Evolutionary conservation across 2,888 invertebrate genomes (phyloP).

Genomic region (Pollenia angustigena): DNA sequence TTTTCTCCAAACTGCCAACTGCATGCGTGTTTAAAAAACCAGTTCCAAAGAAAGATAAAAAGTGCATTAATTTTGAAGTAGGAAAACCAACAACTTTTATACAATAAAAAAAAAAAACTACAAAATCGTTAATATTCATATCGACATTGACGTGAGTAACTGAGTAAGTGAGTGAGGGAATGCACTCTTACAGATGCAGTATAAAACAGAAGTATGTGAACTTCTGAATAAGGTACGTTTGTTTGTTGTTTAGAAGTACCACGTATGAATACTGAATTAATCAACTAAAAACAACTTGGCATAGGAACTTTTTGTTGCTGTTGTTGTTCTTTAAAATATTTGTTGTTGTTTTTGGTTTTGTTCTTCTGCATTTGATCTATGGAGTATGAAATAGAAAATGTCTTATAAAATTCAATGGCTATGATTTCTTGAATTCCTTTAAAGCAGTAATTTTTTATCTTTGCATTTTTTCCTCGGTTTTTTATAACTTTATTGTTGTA

Average conservation of each 20-base stretch:
- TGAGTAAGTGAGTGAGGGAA: conserved; percentile 56
- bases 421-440: conserved; percentile 63
- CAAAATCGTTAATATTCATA: conserved; percentile 70
- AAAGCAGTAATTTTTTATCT: conserved; percentile 28
- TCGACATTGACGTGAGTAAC: conserved; percentile 65
- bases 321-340: not conserved
- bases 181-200: conserved; percentile 25
- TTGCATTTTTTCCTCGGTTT: conserved; percentile 5
- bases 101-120: conserved; percentile 27
- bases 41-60: conserved; percentile 56
- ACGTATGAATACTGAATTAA: conserved; percentile 38
- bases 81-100: conserved; percentile 36
- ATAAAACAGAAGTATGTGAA: conserved; percentile 18
- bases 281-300: conserved; percentile 41
- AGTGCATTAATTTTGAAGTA: conserved; percentile 25
- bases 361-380: conserved; percentile 15
- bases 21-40: conserved; percentile 59
- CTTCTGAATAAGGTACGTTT: conserved; percentile 37
- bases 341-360: not conserved
- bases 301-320: not conserved
- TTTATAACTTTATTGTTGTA: not conserved
- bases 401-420: conserved; percentile 52
- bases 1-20: conserved; percentile 4
- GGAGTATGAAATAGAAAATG: conserved; percentile 26
- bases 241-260: not conserved